A percentile compares a stretch with the other conserved stretches of the same genome.
phyloP scores from a whole-genome alignment of 2,797 vertebrate genomes.

The Halcyon chelicuti region DNA sequence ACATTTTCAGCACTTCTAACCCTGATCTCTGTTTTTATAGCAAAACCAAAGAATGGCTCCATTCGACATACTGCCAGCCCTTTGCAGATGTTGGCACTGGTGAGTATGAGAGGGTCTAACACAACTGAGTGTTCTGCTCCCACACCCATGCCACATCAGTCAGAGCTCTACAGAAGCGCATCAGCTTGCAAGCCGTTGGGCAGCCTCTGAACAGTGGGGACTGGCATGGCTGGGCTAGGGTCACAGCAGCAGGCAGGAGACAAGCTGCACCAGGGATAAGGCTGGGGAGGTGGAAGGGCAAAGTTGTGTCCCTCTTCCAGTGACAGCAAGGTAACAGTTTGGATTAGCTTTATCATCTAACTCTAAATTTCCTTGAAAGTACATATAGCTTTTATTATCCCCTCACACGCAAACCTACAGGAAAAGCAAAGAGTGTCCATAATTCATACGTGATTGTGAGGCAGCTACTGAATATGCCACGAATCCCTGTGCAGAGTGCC shows the following conservation, averaged over 20 bases:
- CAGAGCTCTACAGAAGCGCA: not conserved
- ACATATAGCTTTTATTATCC: not conserved
- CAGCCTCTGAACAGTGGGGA: not conserved
- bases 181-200: accelerated
- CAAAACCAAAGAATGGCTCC: not conserved
- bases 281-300: not conserved
- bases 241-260: not conserved
- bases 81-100: not conserved
- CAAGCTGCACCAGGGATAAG: not conserved
- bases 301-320: not conserved
- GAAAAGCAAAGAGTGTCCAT: not conserved
- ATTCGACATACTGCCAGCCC: not conserved
- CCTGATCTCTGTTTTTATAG: not conserved
- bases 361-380: not conserved
- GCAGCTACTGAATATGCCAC: not conserved
- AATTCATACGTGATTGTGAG: not conserved
- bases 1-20: not conserved
- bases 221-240: not conserved
- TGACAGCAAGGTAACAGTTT: not conserved
- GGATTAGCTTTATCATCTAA: not conserved
- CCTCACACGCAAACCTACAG: not conserved
- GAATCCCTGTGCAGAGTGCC: not conserved
- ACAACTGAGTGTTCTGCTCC: not conserved
- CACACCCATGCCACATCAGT: accelerated
- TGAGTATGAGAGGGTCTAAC: not conserved